A percentile compares a stretch with the other conserved stretches of the same genome.
Evolutionary conservation across 1,140 invertebrate genomes (phyloP).

Genomic region (Tetramorium parvispinum): DNA sequence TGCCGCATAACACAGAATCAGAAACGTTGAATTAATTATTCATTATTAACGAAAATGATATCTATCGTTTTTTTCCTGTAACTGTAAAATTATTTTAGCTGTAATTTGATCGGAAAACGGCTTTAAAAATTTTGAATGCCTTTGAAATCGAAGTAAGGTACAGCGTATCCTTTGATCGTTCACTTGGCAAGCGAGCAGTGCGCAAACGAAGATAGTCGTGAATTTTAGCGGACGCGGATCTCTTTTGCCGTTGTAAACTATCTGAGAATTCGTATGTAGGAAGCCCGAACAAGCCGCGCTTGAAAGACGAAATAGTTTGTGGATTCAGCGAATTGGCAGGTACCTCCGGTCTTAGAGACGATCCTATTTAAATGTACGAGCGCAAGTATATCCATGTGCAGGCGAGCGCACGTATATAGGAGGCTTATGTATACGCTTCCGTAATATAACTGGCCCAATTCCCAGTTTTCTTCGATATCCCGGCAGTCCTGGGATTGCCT

Average conservation of each 20-base stretch:
- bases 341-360: conserved; percentile 52
- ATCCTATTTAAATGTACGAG: conserved; percentile 73
- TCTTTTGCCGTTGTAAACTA: background rate
- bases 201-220: conserved; percentile 15
- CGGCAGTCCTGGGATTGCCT: conserved; percentile 2
- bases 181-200: background rate
- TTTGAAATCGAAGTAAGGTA: background rate
- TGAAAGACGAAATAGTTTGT: conserved; percentile 63
- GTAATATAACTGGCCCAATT: conserved; percentile 72
- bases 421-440: conserved; percentile 43
- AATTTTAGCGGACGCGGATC: conserved; percentile 7
- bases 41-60: background rate
- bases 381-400: conserved; percentile 56
- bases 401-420: background rate
- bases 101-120: background rate
- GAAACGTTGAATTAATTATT: conserved; percentile 8
- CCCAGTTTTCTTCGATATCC: conserved; percentile 72
- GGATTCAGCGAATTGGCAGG: conserved; percentile 64
- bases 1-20: background rate
- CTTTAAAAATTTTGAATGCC: background rate
- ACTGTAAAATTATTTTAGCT: background rate
- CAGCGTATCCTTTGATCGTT: background rate
- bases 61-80: background rate
- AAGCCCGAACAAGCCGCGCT: conserved; percentile 1
- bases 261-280: conserved; percentile 10